Evolutionary conservation across 2,797 vertebrate genomes (phyloP).

Genomic region (Salarias fasciatus): DNA sequence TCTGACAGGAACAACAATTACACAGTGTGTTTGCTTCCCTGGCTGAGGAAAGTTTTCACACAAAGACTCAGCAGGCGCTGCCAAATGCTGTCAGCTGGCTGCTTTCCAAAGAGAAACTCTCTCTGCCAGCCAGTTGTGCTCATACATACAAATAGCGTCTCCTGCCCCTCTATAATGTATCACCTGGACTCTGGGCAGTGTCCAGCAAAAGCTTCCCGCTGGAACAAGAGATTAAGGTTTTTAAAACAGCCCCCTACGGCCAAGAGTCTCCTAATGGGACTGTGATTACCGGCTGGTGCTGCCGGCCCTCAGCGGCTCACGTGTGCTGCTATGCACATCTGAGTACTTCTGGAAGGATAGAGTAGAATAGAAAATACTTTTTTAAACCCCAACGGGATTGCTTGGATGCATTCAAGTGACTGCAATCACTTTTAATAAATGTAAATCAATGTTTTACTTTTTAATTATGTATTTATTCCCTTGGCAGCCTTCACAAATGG

Average conservation of each 20-base stretch:
- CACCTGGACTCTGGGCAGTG: slow-evolving; percentile 70
- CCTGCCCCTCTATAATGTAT: slow-evolving; percentile 62
- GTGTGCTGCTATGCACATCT: slow-evolving; percentile 36
- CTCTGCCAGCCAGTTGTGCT: slow-evolving; percentile 51
- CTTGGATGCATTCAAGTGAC: too few species aligned
- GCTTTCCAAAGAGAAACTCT: slow-evolving; percentile 62
- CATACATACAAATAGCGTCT: slow-evolving; percentile 42
- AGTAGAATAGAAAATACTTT: too few species aligned
- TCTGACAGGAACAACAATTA: slow-evolving; percentile 68
- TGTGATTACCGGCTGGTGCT: slow-evolving; percentile 61
- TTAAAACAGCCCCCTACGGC: slow-evolving; percentile 68
- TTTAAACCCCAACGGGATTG: too few species aligned
- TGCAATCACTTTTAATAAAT: too few species aligned
- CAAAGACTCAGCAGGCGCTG: slow-evolving; percentile 72
- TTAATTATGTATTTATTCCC: too few species aligned
- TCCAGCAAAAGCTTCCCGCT: slow-evolving; percentile 58
- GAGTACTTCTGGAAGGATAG: slow-evolving; percentile 20
- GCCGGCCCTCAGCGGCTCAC: slow-evolving; percentile 27
- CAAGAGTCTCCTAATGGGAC: slow-evolving; percentile 69
- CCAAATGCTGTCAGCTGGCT: slow-evolving; percentile 74
- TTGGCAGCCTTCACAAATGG: too few species aligned
- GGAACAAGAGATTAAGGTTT: slow-evolving; percentile 73
- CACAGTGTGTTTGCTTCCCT: slow-evolving; percentile 65
- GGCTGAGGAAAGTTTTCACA: slow-evolving; percentile 67
- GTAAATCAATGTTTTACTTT: too few species aligned